phyloP scores from a whole-genome alignment of 1,140 invertebrate species.

The Lysiphlebus fabarum region DNA sequence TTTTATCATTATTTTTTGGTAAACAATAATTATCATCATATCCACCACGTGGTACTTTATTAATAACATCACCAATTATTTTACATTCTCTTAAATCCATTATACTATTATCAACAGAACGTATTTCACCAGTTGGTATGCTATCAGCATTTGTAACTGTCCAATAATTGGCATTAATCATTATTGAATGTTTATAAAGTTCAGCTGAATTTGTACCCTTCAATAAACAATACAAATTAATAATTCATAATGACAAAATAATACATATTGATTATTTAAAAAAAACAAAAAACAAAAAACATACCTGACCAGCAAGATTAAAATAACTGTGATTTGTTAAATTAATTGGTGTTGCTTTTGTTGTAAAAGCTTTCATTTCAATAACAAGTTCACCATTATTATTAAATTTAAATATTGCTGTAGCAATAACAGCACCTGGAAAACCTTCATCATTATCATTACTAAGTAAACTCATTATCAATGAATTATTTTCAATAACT shows the following conservation, averaged over 20 bases:
- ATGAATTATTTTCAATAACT: slow-evolving; percentile 28
- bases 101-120: slow-evolving; percentile 56
- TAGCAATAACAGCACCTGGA: slow-evolving; percentile 71
- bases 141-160: slow-evolving; percentile 70
- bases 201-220: slow-evolving; percentile 53
- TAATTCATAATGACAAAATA: background rate
- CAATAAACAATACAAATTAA: slow-evolving; percentile 25
- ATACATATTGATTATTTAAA: too few species aligned
- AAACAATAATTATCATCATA: slow-evolving; percentile 71
- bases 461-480: slow-evolving; percentile 62
- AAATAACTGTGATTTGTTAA: slow-evolving; percentile 93
- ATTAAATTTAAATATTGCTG: slow-evolving; percentile 69
- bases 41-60: slow-evolving; percentile 54
- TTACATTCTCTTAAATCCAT: slow-evolving; percentile 61
- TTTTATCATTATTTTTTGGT: slow-evolving; percentile 19
- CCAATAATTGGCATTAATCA: slow-evolving; percentile 73
- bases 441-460: slow-evolving; percentile 83
- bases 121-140: slow-evolving; percentile 77
- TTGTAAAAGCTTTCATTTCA: slow-evolving; percentile 69
- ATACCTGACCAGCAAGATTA: slow-evolving; percentile 82
- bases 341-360: slow-evolving; percentile 81
- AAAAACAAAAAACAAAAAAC: too few species aligned
- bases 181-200: slow-evolving; percentile 71
- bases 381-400: slow-evolving; percentile 71
- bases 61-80: slow-evolving; percentile 54